These are phyloP conservation scores for Ecliptopera silaceata DNA, from an alignment of 2,888 invertebrate genomes.

Conservation along the genomic window DNA sequence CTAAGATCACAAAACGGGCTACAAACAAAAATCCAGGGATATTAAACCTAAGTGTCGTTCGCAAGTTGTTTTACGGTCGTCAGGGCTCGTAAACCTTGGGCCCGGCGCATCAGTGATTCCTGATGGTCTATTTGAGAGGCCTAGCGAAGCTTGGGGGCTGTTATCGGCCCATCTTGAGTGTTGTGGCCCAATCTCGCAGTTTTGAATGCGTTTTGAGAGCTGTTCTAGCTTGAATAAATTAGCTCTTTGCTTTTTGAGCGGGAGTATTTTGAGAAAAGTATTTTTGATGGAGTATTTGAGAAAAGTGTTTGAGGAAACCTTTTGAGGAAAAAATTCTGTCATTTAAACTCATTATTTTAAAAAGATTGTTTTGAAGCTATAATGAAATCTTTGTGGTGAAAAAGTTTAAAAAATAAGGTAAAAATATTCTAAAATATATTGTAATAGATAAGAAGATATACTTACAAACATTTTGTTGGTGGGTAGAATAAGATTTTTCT, in stretches of 20 bases:
- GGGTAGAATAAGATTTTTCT: too few relatives aligned
- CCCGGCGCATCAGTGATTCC: slow-evolving; percentile 69
- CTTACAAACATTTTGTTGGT: too few relatives aligned
- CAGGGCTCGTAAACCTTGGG: slow-evolving; percentile 70
- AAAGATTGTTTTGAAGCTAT: neutral
- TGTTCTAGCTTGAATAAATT: slow-evolving; percentile 26
- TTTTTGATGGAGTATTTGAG: too few relatives aligned
- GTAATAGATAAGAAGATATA: too few relatives aligned
- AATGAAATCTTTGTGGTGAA: neutral
- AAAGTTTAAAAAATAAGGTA: neutral
- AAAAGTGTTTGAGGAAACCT: slow-evolving; percentile 5
- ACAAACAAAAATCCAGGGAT: slow-evolving; percentile 67
- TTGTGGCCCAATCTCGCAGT: slow-evolving; percentile 23
- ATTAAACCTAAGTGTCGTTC: slow-evolving; percentile 72
- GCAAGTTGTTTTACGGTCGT: slow-evolving; percentile 72
- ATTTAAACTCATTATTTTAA: neutral
- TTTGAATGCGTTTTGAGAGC: slow-evolving; percentile 27
- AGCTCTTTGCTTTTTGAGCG: too few relatives aligned
- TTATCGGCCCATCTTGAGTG: slow-evolving; percentile 38
- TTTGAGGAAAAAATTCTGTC: slow-evolving; percentile 13
- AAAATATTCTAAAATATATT: too few relatives aligned
- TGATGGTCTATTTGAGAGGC: slow-evolving; percentile 79
- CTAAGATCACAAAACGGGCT: slow-evolving; percentile 32
- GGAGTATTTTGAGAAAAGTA: too few relatives aligned
- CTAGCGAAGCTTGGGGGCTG: slow-evolving; percentile 37